phyloP scores from a whole-genome alignment of 2,888 invertebrate genomes.

The Cepaea hortensis region DNA sequence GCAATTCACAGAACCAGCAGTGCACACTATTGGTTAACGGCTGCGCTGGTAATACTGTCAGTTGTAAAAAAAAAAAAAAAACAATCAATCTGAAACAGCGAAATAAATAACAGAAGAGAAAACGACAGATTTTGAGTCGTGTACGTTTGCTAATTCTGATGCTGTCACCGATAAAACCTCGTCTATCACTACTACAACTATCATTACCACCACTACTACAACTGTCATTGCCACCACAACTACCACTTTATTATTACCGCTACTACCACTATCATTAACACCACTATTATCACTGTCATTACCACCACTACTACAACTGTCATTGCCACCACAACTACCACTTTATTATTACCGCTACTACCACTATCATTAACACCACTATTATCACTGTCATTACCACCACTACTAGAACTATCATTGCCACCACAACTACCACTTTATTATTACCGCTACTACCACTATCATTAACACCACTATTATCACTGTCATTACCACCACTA shows the following conservation, averaged over 20 bases:
- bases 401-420: background rate
- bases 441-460: background rate
- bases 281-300: background rate
- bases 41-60: no score
- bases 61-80: no score
- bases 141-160: no score
- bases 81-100: no score
- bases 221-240: background rate
- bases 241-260: background rate
- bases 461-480: background rate
- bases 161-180: no score
- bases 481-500: no score
- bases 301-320: background rate
- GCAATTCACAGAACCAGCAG: no score
- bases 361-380: conserved; percentile 6
- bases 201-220: background rate
- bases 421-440: background rate
- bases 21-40: no score
- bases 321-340: conserved; percentile 10
- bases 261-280: background rate
- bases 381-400: conserved; percentile 24
- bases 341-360: conserved; percentile 20
- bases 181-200: background rate
- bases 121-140: no score
- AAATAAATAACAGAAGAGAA: no score